Conservation (phyloP, 1,140 invertebrate species). For the Anastrepha ludens region DNA sequence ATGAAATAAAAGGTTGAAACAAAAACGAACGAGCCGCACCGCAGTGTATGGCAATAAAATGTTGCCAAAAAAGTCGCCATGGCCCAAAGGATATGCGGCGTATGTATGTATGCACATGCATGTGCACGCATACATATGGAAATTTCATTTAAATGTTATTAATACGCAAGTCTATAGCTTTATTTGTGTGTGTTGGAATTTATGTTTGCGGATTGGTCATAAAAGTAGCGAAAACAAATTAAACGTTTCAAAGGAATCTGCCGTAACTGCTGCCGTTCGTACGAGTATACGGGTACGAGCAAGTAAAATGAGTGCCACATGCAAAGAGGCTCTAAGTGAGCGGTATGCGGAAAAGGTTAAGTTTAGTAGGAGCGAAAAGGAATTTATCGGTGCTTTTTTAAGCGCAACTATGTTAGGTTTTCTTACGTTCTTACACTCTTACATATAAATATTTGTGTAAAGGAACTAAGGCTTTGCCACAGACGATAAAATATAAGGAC, state of each 20-base stretch:
- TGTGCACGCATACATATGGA: not conserved
- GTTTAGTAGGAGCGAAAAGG: not conserved
- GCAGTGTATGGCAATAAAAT: constrained; percentile 20
- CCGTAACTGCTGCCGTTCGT: not conserved
- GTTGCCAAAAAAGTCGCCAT: not conserved
- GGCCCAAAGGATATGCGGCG: not conserved
- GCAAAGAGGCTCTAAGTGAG: not conserved
- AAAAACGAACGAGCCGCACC: not conserved
- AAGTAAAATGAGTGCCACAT: not conserved
- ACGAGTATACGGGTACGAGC: not conserved
- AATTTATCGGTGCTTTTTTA: not conserved
- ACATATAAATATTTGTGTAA: too few relatives aligned
- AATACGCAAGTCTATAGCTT: not conserved
- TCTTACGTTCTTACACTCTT: too few relatives aligned
- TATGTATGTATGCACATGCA: not conserved
- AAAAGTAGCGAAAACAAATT: constrained; percentile 37
- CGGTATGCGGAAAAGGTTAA: not conserved
- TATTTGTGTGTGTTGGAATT: not conserved
- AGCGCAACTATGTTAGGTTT: too few relatives aligned
- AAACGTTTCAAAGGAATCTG: not conserved
- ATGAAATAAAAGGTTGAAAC: not conserved
- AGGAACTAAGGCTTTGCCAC: too few relatives aligned
- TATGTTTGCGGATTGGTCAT: not conserved
- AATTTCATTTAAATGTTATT: not conserved
- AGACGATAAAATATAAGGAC: too few relatives aligned